These are phyloP conservation scores for Aporophyla lueneburgensis DNA, from an alignment of 2,888 invertebrate species.

Conservation along the genomic window DNA sequence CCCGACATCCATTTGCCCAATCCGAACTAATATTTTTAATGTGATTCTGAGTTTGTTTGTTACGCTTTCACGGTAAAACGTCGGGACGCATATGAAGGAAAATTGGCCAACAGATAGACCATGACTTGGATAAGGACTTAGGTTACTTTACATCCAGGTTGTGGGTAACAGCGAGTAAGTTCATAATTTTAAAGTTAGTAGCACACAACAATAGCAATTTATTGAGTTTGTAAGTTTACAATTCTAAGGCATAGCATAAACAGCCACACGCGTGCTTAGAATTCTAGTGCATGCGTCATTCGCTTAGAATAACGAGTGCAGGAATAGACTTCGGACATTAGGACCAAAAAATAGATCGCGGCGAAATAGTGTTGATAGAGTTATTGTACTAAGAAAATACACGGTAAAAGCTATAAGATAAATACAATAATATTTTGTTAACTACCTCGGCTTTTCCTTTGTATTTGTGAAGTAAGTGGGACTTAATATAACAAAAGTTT, in stretches of 20 bases:
- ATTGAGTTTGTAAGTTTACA: constrained; percentile 36
- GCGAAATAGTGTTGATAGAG: constrained; percentile 31
- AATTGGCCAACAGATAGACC: not conserved
- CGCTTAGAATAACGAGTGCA: constrained; percentile 42
- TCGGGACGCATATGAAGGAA: not conserved
- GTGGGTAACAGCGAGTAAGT: not conserved
- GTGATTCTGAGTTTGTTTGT: too few relatives aligned
- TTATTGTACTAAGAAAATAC: constrained; percentile 13
- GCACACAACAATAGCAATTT: not conserved
- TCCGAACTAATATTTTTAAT: not conserved
- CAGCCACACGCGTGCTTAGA: constrained; percentile 41
- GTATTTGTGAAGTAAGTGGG: not conserved
- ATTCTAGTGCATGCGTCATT: constrained; percentile 60
- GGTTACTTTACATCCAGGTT: not conserved
- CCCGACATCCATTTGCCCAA: not conserved
- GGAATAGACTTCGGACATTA: constrained; percentile 49
- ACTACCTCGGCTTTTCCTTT: not conserved
- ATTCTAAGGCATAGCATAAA: constrained; percentile 46
- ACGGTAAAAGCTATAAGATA: not conserved
- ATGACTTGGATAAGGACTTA: not conserved
- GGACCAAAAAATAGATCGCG: constrained; percentile 49
- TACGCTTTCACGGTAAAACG: too few relatives aligned
- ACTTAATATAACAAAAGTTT: constrained; percentile 8
- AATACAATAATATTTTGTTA: not conserved
- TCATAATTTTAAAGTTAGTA: not conserved